These are phyloP conservation scores for Acinonyx jubatus DNA, from an alignment of 2,113 vertebrate genomes.

Conservation along the genomic window DNA sequence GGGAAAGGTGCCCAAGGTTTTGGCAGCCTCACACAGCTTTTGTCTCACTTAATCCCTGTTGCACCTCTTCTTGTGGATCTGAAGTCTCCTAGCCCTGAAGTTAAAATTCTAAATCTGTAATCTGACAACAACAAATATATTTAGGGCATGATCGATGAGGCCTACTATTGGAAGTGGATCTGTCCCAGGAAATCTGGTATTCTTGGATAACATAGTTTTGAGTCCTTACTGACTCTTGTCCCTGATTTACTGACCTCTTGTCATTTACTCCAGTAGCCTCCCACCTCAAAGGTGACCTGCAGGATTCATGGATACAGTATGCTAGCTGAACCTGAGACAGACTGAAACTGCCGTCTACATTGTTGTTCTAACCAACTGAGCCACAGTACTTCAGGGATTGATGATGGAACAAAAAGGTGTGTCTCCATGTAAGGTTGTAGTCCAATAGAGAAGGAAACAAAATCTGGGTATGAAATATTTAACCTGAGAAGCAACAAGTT, in stretches of 20 bases:
- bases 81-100: neutral
- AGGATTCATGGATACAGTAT: neutral
- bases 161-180: neutral
- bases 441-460: slow-evolving; percentile 29
- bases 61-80: neutral
- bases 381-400: neutral
- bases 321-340: neutral
- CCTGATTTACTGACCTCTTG: neutral
- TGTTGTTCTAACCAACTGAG: neutral
- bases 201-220: neutral
- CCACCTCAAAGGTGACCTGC: neutral
- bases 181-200: neutral
- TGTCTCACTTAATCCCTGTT: neutral
- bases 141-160: neutral
- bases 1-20: neutral
- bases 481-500: slow-evolving; percentile 34
- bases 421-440: neutral
- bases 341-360: neutral
- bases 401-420: neutral
- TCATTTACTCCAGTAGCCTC: neutral
- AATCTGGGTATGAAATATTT: neutral
- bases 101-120: neutral
- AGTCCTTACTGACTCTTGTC: neutral
- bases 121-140: slow-evolving; percentile 3
- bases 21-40: neutral